A percentile compares a stretch with the other conserved stretches of the same genome.
phyloP scores from a whole-genome alignment of 1,140 invertebrate species.

The Drosophila littoralis region DNA sequence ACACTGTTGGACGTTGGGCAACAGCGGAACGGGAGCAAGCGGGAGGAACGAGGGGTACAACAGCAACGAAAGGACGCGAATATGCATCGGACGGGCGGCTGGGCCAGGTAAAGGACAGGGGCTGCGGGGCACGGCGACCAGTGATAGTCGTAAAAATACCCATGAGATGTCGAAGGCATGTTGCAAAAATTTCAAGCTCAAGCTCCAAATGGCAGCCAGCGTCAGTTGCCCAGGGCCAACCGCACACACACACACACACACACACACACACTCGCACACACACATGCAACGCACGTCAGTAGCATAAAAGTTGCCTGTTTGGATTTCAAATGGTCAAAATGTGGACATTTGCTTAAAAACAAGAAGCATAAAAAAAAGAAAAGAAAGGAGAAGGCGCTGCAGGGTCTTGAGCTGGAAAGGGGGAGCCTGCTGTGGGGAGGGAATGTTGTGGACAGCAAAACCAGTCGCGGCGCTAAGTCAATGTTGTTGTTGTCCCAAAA shows the following conservation, averaged over 20 bases:
- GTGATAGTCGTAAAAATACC: constrained; percentile 77
- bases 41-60: not conserved
- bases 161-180: constrained; percentile 81
- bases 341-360: constrained; percentile 74
- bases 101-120: not conserved
- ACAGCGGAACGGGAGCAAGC: not conserved
- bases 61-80: constrained; percentile 11
- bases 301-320: constrained; percentile 78
- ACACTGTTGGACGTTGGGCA: not conserved
- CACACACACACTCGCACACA: constrained; percentile 16
- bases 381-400: constrained; percentile 2
- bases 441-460: constrained; percentile 7
- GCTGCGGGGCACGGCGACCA: constrained; percentile 10
- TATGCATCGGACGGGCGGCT: not conserved
- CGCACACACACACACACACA: constrained; percentile 20
- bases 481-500: constrained; percentile 14
- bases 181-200: constrained; percentile 80
- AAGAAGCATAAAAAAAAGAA: constrained; percentile 31
- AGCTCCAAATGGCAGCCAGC: constrained; percentile 66
- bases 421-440: not conserved
- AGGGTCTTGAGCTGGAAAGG: not conserved
- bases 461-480: constrained; percentile 16
- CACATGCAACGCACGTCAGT: constrained; percentile 57
- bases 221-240: constrained; percentile 23
- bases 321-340: constrained; percentile 81